phyloP scores from a whole-genome alignment of 1,140 invertebrate species.

The Hylaeus volcanicus region DNA sequence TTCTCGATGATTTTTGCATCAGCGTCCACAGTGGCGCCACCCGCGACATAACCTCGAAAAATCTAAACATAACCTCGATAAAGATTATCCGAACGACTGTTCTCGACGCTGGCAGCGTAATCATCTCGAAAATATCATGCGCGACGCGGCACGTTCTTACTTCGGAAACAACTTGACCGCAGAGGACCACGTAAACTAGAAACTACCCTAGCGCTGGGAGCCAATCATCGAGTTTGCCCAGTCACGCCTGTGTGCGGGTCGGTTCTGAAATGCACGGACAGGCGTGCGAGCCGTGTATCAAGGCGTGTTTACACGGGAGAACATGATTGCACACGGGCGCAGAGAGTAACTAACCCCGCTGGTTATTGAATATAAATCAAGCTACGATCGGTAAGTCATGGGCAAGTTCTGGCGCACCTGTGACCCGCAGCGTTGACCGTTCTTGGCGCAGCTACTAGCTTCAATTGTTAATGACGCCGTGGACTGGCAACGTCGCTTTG shows the following conservation, averaged over 20 bases:
- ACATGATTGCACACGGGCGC: conserved; percentile 56
- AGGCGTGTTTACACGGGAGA: conserved; percentile 54
- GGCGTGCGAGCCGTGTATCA: conserved; percentile 10
- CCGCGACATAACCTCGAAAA: too few relatives aligned
- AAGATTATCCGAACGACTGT: too few relatives aligned
- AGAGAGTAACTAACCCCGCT: conserved; percentile 64
- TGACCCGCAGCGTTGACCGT: conserved; percentile 34
- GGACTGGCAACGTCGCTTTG: neutral
- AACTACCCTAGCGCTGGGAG: conserved; percentile 39
- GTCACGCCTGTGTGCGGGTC: conserved; percentile 11
- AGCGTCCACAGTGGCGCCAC: too few relatives aligned
- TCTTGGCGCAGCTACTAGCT: conserved; percentile 5
- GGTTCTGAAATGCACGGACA: conserved; percentile 11
- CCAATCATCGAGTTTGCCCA: conserved; percentile 64
- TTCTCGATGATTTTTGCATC: too few relatives aligned
- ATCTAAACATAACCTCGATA: too few relatives aligned
- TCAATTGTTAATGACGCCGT: conserved; percentile 1
- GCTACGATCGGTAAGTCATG: conserved; percentile 64
- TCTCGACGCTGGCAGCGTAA: too few relatives aligned
- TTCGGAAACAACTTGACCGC: neutral
- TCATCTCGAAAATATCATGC: too few relatives aligned
- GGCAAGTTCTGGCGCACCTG: conserved; percentile 38
- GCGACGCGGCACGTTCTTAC: neutral
- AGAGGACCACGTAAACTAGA: conserved; percentile 12
- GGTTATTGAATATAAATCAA: conserved; percentile 72